These are phyloP conservation scores for Tiaroga cobitis DNA, from an alignment of 2,797 vertebrate species.

Conservation along the genomic window DNA sequence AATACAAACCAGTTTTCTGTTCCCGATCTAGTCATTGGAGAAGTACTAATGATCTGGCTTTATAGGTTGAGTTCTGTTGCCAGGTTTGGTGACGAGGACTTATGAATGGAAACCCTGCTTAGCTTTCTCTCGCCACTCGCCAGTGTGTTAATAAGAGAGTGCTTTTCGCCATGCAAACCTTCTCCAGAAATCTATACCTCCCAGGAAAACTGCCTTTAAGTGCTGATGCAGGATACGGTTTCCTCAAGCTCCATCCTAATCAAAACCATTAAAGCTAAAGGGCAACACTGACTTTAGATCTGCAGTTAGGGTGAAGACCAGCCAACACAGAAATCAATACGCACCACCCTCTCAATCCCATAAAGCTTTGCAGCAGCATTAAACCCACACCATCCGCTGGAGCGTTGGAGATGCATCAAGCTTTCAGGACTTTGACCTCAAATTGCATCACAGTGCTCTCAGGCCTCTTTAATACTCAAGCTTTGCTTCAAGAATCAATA, in stretches of 20 bases:
- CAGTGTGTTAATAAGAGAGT: constrained; percentile 42
- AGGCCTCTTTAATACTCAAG: constrained; percentile 39
- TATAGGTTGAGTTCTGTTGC: constrained; percentile 5
- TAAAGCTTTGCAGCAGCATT: constrained; percentile 49
- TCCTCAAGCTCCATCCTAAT: constrained; percentile 50
- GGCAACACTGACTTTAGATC: constrained; percentile 45
- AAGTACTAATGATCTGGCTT: constrained; percentile 25
- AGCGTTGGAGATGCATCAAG: constrained; percentile 67
- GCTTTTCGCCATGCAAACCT: constrained; percentile 30
- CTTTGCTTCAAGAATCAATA: constrained; percentile 54
- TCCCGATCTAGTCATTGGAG: constrained; percentile 2
- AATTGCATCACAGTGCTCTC: constrained; percentile 68
- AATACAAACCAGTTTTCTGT: background rate
- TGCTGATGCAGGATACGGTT: constrained; percentile 48
- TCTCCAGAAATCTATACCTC: constrained; percentile 48
- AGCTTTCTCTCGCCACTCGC: constrained; percentile 19
- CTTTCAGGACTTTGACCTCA: constrained; percentile 75
- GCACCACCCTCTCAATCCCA: constrained; percentile 43
- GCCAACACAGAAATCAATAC: constrained; percentile 51
- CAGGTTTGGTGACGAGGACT: constrained; percentile 18
- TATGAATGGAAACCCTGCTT: constrained; percentile 8
- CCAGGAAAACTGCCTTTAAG: constrained; percentile 35
- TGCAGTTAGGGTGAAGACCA: constrained; percentile 22
- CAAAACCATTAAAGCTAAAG: constrained; percentile 51
- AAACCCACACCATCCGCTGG: constrained; percentile 69